Percentiles rank a stretch among this genome's conserved stretches.
Evolutionary conservation across 1,140 invertebrate genomes (phyloP).

Genomic region (Drosophila subobscura): DNA sequence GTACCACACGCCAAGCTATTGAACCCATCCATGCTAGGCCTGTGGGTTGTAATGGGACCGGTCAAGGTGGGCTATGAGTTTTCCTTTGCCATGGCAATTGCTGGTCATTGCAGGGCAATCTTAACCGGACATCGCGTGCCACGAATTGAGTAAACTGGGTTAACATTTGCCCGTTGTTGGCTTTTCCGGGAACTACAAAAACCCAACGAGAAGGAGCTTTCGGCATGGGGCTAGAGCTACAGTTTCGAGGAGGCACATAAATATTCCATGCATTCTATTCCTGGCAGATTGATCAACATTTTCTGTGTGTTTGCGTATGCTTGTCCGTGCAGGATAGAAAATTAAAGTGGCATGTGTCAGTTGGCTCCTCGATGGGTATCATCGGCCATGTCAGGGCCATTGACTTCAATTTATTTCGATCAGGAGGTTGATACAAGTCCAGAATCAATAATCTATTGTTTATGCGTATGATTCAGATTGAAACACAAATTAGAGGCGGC

Average conservation of each 20-base stretch:
- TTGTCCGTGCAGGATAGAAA: not conserved
- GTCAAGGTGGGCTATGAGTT: constrained; percentile 31
- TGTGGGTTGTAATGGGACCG: not conserved
- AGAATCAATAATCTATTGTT: not conserved
- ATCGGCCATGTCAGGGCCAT: not conserved
- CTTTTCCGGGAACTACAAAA: constrained; percentile 9
- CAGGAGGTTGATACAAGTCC: not conserved
- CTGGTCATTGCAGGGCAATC: constrained; percentile 59
- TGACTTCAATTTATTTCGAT: constrained; percentile 1
- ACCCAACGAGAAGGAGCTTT: not conserved
- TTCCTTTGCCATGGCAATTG: constrained; percentile 40
- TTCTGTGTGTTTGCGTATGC: not conserved
- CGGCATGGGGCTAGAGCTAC: not conserved
- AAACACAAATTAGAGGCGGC: too few species aligned
- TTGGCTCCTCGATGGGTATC: constrained; percentile 10
- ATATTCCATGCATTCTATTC: not conserved
- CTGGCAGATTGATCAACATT: constrained; percentile 44
- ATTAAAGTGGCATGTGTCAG: constrained; percentile 32
- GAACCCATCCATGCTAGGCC: constrained; percentile 11
- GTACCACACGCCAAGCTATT: constrained; percentile 20
- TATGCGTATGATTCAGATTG: not conserved
- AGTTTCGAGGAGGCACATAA: not conserved
- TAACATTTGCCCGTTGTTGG: constrained; percentile 26
- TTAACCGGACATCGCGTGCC: constrained; percentile 70
- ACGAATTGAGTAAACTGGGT: constrained; percentile 59